Percentiles rank a stretch among this genome's conserved stretches.
These are phyloP conservation scores for Eulemur albifrons DNA, from an alignment of 2,797 vertebrate genomes.

Conservation along the genomic window DNA sequence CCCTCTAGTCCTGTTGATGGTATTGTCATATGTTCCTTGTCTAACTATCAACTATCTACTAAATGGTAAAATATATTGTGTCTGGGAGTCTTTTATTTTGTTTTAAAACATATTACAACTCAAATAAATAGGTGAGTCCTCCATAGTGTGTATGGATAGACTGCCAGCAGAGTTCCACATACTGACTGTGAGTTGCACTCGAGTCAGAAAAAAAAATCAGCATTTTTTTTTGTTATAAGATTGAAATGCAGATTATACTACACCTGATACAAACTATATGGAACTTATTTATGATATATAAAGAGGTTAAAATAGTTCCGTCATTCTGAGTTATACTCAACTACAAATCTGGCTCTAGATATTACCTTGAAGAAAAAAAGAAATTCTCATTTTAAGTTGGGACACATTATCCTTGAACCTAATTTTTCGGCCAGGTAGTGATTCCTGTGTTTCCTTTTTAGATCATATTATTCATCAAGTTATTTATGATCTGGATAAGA, in stretches of 20 bases:
- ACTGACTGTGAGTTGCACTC: not conserved
- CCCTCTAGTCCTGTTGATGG: not conserved
- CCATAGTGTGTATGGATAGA: not conserved
- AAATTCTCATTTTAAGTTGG: conserved; percentile 31
- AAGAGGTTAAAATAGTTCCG: not conserved
- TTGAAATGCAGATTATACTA: not conserved
- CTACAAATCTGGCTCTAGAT: conserved; percentile 25
- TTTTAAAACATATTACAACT: not conserved
- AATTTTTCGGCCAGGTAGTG: conserved; percentile 59
- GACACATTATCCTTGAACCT: conserved; percentile 51
- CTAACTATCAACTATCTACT: not conserved
- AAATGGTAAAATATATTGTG: not conserved
- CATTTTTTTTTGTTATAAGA: not conserved
- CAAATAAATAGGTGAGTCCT: not conserved
- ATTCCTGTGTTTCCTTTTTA: conserved; percentile 56
- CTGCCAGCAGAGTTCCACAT: not conserved
- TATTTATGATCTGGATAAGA: conserved; percentile 54
- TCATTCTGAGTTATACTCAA: conserved; percentile 59
- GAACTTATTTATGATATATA: not conserved
- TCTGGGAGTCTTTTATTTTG: not conserved
- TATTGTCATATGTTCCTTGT: not conserved
- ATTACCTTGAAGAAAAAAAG: conserved; percentile 37
- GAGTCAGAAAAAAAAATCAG: not conserved
- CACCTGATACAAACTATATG: not conserved
- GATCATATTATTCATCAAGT: conserved; percentile 34